A percentile compares a stretch with the other conserved stretches of the same genome.
These are phyloP conservation scores for Acridotheres tristis DNA, from an alignment of 2,797 vertebrate genomes.

Conservation along the genomic window DNA sequence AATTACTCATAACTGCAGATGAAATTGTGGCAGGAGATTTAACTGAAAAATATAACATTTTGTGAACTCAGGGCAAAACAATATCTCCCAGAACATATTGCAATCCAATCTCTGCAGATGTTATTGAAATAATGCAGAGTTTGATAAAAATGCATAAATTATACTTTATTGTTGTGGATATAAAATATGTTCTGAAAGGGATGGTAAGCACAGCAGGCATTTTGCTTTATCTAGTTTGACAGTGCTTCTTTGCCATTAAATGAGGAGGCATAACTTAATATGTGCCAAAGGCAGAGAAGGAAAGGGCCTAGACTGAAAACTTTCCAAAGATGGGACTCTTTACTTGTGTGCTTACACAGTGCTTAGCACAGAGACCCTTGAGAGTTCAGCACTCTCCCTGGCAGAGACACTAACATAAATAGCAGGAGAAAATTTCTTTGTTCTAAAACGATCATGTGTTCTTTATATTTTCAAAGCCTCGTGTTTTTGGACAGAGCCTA, in stretches of 20 bases:
- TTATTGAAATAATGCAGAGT: conserved; percentile 60
- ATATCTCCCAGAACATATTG: conserved; percentile 58
- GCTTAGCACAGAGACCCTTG: background rate
- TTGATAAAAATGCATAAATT: conserved; percentile 70
- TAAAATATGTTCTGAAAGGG: conserved; percentile 48
- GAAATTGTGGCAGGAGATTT: conserved; percentile 46
- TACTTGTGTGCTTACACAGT: background rate
- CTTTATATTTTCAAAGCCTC: background rate
- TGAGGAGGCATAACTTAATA: background rate
- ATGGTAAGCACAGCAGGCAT: conserved; percentile 43
- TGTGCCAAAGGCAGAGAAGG: background rate
- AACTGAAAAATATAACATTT: conserved; percentile 45
- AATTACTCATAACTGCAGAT: conserved; percentile 35
- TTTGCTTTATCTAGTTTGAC: conserved; percentile 51
- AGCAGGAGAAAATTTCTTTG: background rate
- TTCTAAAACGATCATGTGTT: background rate
- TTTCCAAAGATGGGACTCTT: background rate
- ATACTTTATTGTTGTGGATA: conserved; percentile 56
- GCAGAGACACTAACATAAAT: background rate
- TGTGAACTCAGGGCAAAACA: conserved; percentile 59
- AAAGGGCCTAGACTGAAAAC: background rate
- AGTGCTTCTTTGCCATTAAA: background rate
- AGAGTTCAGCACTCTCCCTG: background rate
- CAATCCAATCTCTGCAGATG: conserved; percentile 31
- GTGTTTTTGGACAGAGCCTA: background rate